Evolutionary conservation across 2,888 invertebrate genomes (phyloP), one percentile per base, ranked within the genome.

Genomic region (Macaria notata): DNA sequence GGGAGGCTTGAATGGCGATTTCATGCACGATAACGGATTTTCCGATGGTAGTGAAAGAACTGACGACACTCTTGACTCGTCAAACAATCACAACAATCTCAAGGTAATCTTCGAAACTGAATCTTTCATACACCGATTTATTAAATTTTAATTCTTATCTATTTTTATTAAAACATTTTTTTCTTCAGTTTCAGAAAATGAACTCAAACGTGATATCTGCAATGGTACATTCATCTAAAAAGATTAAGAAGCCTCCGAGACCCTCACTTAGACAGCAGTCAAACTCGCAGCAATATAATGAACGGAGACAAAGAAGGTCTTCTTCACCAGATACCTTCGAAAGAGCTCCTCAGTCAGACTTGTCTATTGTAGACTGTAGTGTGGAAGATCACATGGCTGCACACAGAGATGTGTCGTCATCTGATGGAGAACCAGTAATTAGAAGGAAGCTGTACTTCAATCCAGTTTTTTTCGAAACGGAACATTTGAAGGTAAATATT

Each of bases 401-500:
- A 30, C 72, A 71, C 47, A 73, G 78, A 55, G 56, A 81, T 86
- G 63, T 78, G 29, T 63, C 82, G 88, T 59, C 86, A 76, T 76
- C 83, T 31, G 79, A 81, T 62, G 85, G 84, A 29, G 88, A 88
- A 59, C 78, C 81, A 46, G 76, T 76, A 0, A 93, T 94, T 5
- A 92, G 97, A 58, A 94, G 94, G 70, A 97, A 97, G 75, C 87
- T 97, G 3, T 97, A 97, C 78, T 97, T 97, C 74, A 97, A 97
- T 84, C 97, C 97, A 0, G 96, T 97, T 0, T 98, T 97, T 81
- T 97, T 98, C 74, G 98, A 98, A 81, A 95, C 95, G 0, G 96
- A 97, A 76, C 88, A 96, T 62, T 86, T 98, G 51, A 92, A 95
- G 93, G 97, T 97, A 92, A 46, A 41, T n/a, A 9, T 31, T 31